Evolutionary conservation across 2,888 invertebrate species (phyloP).

Genomic region (Coelopa pilipes): DNA sequence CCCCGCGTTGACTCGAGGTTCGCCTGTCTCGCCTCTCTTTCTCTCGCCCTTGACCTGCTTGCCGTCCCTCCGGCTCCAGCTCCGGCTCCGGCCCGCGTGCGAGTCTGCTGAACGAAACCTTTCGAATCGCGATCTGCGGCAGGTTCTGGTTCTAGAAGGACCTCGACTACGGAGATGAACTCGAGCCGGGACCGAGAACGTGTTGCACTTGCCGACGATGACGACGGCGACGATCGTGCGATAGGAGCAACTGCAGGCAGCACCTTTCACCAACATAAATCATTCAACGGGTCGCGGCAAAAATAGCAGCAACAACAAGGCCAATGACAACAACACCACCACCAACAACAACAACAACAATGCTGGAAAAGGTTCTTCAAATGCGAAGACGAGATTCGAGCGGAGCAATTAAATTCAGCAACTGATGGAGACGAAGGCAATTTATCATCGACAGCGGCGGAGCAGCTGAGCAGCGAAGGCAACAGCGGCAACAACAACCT

Average conservation of each 20-base stretch:
- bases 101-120: too few relatives aligned
- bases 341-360: background rate
- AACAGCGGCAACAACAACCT: slow-evolving; percentile 7
- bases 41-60: too few relatives aligned
- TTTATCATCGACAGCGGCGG: slow-evolving; percentile 18
- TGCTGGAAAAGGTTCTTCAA: background rate
- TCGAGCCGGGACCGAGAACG: background rate
- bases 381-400: background rate
- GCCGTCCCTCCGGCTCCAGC: too few relatives aligned
- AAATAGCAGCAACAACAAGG: slow-evolving; percentile 3
- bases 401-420: slow-evolving; percentile 33
- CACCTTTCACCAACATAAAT: slow-evolving; percentile 31
- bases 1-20: too few relatives aligned
- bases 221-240: background rate
- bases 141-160: too few relatives aligned
- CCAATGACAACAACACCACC: background rate
- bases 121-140: too few relatives aligned
- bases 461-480: too few relatives aligned
- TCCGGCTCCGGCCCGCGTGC: too few relatives aligned
- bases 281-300: background rate
- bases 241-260: slow-evolving; percentile 36
- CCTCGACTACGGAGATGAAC: too few relatives aligned
- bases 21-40: too few relatives aligned
- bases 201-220: slow-evolving; percentile 22
- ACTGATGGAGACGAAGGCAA: slow-evolving; percentile 11